A percentile compares a stretch with the other conserved stretches of the same genome.
Evolutionary conservation across 2,888 invertebrate species (phyloP).

Genomic region (Nycteola revayana): DNA sequence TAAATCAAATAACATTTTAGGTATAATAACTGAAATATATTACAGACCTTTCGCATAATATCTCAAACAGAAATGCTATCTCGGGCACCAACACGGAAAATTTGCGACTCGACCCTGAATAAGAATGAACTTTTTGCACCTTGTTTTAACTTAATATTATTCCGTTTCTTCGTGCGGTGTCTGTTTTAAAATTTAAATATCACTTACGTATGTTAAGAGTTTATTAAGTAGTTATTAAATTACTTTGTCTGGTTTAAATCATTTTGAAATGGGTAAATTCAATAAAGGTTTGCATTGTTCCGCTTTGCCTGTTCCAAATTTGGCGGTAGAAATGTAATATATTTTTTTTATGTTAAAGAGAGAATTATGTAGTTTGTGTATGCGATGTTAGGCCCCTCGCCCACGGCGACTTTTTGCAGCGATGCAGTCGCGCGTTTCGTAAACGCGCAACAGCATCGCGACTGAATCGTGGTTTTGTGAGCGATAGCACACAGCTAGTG

Average conservation of each 20-base stretch:
- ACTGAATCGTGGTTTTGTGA: no score
- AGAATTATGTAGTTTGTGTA: no score
- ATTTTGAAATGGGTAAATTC: constrained; percentile 14
- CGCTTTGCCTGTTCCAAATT: no score
- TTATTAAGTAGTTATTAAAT: constrained; percentile 36
- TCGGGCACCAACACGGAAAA: constrained; percentile 39
- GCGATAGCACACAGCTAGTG: no score
- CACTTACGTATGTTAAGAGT: constrained; percentile 31
- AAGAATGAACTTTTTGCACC: constrained; percentile 62
- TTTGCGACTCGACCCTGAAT: constrained; percentile 54
- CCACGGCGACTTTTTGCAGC: no score
- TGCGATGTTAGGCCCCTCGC: no score
- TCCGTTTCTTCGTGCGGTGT: constrained; percentile 36
- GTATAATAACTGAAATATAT: constrained; percentile 14
- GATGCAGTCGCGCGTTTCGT: no score
- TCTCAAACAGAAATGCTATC: neutral
- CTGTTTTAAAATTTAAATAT: constrained; percentile 37
- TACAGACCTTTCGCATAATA: neutral
- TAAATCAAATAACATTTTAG: constrained; percentile 9
- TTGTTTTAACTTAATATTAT: constrained; percentile 44
- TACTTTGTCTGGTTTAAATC: constrained; percentile 27
- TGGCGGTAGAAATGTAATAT: no score
- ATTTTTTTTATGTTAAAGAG: no score
- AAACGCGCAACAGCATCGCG: no score
- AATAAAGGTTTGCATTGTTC: constrained; percentile 10